These are phyloP conservation scores for Mycalesis mineus DNA, from an alignment of 2,888 invertebrate species.

Conservation along the genomic window DNA sequence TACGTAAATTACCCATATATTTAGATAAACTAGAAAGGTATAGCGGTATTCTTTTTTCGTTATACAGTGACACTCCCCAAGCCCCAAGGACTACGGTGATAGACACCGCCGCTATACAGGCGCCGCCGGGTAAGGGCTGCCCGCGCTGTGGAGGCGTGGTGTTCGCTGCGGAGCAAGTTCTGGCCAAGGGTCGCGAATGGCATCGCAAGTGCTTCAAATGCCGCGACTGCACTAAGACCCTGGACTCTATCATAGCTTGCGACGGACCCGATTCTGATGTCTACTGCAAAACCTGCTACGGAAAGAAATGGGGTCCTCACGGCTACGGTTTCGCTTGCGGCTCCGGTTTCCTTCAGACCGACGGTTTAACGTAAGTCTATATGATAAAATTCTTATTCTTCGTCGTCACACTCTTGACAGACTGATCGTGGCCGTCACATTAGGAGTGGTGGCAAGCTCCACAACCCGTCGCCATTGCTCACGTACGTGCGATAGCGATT, in stretches of 20 bases:
- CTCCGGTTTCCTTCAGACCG: constrained; percentile 94
- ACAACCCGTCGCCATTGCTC: too few relatives aligned
- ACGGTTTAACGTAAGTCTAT: constrained; percentile 87
- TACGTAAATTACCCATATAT: not conserved
- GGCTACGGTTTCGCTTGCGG: constrained; percentile 97
- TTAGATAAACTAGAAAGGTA: not conserved
- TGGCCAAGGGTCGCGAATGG: constrained; percentile 94
- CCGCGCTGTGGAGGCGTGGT: constrained; percentile 94
- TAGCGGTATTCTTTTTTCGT: not conserved
- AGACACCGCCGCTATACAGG: constrained; percentile 88
- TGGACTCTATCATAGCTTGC: constrained; percentile 97
- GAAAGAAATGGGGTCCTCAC: constrained; percentile 98
- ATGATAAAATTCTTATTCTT: not conserved
- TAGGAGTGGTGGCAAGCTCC: too few relatives aligned
- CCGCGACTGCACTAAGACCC: constrained; percentile 92
- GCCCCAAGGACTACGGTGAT: constrained; percentile 87
- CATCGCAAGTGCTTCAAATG: constrained; percentile 97
- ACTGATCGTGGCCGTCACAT: too few relatives aligned
- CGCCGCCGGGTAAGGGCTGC: constrained; percentile 91
- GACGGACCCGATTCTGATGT: constrained; percentile 95
- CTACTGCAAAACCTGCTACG: constrained; percentile 98
- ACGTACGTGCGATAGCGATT: too few relatives aligned
- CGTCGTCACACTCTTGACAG: too few relatives aligned
- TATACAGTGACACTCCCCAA: constrained; percentile 76
- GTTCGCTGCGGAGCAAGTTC: constrained; percentile 95